phyloP scores from a whole-genome alignment of 1,140 invertebrate species.

The Rhopalosiphum maidis region DNA sequence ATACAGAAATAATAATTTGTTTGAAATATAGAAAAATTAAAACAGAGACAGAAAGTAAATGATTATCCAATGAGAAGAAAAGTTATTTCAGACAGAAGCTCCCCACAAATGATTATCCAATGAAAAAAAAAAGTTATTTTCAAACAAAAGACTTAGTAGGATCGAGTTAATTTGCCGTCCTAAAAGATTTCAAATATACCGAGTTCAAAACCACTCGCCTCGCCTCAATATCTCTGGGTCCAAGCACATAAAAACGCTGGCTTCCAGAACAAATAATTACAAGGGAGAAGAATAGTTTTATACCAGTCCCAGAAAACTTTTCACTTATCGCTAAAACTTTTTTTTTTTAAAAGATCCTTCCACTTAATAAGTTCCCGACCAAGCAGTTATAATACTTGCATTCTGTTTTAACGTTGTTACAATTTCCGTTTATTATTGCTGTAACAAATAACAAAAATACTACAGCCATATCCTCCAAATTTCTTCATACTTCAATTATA shows the following conservation, averaged over 20 bases:
- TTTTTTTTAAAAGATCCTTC: conserved; percentile 35
- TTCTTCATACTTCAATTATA: not conserved
- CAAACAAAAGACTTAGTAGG: conserved; percentile 47
- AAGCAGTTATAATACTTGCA: conserved; percentile 28
- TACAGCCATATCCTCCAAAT: not conserved
- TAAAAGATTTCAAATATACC: conserved; percentile 47
- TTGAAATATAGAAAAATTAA: not conserved
- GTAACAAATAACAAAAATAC: conserved; percentile 16
- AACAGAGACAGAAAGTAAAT: not conserved
- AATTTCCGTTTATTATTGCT: conserved; percentile 26
- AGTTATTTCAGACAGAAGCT: conserved; percentile 22
- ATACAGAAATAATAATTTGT: not conserved
- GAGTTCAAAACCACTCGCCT: conserved; percentile 31
- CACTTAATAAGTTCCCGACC: conserved; percentile 44
- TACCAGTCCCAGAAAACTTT: conserved; percentile 43
- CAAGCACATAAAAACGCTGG: conserved; percentile 36
- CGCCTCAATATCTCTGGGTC: conserved; percentile 2
- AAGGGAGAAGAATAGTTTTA: conserved; percentile 44
- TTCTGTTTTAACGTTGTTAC: conserved; percentile 6
- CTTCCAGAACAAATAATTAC: conserved; percentile 48
- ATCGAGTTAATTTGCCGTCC: conserved; percentile 44
- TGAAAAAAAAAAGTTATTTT: conserved; percentile 36
- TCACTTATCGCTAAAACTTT: conserved; percentile 48
- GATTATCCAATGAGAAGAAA: conserved; percentile 30
- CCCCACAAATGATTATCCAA: conserved; percentile 11